A percentile compares a stretch with the other conserved stretches of the same genome.
These are phyloP conservation scores for Platypus cylindrus DNA, from an alignment of 2,888 invertebrate genomes.

Conservation along the genomic window DNA sequence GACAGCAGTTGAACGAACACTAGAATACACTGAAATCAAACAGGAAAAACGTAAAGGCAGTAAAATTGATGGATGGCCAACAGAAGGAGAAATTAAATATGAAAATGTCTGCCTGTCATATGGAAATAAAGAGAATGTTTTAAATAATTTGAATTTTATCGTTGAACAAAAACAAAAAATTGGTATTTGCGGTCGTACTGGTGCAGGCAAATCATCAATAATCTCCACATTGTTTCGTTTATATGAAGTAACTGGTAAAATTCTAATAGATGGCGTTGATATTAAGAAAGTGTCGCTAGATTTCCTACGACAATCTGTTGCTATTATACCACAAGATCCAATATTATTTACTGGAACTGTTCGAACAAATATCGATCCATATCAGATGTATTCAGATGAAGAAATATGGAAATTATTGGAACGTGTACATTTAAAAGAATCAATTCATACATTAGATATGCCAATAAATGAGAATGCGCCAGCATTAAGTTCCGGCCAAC, in stretches of 20 bases:
- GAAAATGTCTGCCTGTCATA: slow-evolving; percentile 59
- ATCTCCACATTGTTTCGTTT: slow-evolving; percentile 68
- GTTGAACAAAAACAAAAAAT: slow-evolving; percentile 57
- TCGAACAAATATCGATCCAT: slow-evolving; percentile 4
- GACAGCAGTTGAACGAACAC: slow-evolving; percentile 77
- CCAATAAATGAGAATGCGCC: slow-evolving; percentile 4
- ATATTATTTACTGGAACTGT: slow-evolving; percentile 46
- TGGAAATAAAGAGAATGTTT: slow-evolving; percentile 56
- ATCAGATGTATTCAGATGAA: slow-evolving; percentile 1
- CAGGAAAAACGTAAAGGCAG: slow-evolving; percentile 24
- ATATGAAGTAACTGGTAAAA: slow-evolving; percentile 59
- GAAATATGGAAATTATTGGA: slow-evolving; percentile 5
- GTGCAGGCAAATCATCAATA: slow-evolving; percentile 68
- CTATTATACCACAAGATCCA: slow-evolving; percentile 77
- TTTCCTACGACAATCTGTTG: slow-evolving; percentile 58
- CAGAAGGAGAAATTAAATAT: slow-evolving; percentile 54
- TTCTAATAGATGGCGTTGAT: slow-evolving; percentile 66
- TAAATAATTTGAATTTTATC: slow-evolving; percentile 53
- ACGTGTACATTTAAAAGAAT: slow-evolving; percentile 3
- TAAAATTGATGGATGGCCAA: slow-evolving; percentile 59
- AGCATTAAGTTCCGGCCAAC: slow-evolving; percentile 13
- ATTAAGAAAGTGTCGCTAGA: slow-evolving; percentile 56
- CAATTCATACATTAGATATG: slow-evolving; percentile 3
- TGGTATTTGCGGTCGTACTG: slow-evolving; percentile 69
- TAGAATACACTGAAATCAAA: slow-evolving; percentile 36